Base-by-base conservation (phyloP, 2,888 invertebrate genomes). In the Tetheella fluctuosa region DNA sequence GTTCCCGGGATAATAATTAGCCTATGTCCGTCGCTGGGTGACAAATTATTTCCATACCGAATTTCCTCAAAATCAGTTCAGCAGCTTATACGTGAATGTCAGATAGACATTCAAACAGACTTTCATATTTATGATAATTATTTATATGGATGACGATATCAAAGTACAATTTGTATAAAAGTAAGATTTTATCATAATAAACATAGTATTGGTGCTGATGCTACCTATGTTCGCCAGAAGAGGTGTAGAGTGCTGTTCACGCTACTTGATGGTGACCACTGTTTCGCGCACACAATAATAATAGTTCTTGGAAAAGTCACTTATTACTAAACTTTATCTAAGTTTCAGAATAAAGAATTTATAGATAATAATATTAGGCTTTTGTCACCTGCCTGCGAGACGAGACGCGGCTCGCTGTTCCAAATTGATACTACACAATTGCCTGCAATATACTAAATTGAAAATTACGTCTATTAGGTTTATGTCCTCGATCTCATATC, bases 371-470 rank as follows among this genome's bases (percentile, higher is more conserved):
- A 39, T 39, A n/a, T n/a, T 1, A 34, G 2, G 34, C 13, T 34
- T 34, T 34, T 34, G 13, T 34, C 13, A 4, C 3, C 34, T 34
- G 34, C 34, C 34, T 13, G 13, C 7, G n/a, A 39, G n/a, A 39
- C n/a, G 39, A n/a, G 39, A 5, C 39, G 34, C 13, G 39, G 7
- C 39, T n/a, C n/a, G n/a, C 5, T 6, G 10, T n/a, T 13, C n/a
- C 39, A 39, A n/a, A n/a, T 39, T 39, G n/a, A 39, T 39, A 39
- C 37, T 37, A 37, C 39, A 39, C 39, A 39, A 39, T 39, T n/a
- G 39, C 39, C 39, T 5, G 39, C 39, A 6, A n/a, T 39, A 39
- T 39, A 39, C 39, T n/a, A 39, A 39, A 39, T 39, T n/a, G n/a
- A n/a, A 39, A 39, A 39, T 39, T n/a, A 5, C 4, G 39, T 4